Percentiles rank a stretch among this genome's conserved stretches.
These are phyloP conservation scores for Pammene aurita DNA, from an alignment of 2,888 invertebrate genomes.

Conservation along the genomic window DNA sequence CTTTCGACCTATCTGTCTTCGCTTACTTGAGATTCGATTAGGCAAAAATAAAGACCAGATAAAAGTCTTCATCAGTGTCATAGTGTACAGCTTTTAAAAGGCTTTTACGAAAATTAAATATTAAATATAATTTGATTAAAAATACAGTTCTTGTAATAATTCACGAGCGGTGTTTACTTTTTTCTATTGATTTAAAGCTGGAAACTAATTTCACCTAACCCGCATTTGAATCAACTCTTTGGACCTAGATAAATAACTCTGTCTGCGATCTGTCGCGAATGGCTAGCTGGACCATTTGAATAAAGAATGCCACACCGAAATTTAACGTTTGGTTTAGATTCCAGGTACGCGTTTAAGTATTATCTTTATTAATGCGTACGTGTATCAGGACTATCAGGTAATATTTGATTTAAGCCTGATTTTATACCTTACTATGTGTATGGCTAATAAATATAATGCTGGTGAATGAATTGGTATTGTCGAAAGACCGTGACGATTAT, in stretches of 20 bases:
- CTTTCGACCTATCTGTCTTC: conserved; percentile 58
- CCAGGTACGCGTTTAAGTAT: neutral
- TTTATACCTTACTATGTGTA: too few species aligned
- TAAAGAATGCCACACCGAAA: neutral
- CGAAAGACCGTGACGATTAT: too few species aligned
- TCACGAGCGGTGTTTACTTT: neutral
- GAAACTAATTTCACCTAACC: conserved; percentile 8
- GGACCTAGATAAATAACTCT: conserved; percentile 10
- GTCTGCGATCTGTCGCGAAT: neutral
- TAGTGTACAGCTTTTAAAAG: neutral
- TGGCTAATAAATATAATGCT: too few species aligned
- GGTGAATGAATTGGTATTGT: too few species aligned
- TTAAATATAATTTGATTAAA: neutral
- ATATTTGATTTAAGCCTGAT: too few species aligned
- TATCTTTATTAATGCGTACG: neutral
- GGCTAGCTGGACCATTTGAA: neutral
- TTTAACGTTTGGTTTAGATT: neutral
- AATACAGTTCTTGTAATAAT: neutral
- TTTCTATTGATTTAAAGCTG: neutral
- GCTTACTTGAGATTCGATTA: conserved; percentile 48
- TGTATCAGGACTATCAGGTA: too few species aligned
- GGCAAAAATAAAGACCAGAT: conserved; percentile 2
- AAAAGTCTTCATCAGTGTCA: conserved; percentile 3
- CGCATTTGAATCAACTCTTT: conserved; percentile 1
- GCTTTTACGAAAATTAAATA: neutral